Evolutionary conservation across 1,140 invertebrate genomes (phyloP).

Genomic region (Tribolium madens): DNA sequence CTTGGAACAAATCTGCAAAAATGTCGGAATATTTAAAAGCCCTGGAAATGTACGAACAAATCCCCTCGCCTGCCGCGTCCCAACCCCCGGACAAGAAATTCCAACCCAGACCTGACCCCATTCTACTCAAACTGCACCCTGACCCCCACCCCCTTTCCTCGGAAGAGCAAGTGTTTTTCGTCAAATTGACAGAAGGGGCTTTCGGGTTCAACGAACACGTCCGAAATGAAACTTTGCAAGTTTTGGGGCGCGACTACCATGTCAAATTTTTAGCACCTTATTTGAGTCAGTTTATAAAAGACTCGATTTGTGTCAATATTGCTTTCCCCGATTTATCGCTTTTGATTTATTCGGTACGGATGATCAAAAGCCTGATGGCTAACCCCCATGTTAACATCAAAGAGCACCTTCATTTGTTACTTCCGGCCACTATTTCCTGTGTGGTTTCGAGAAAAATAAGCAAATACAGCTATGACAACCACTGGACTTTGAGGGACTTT

Average conservation of each 20-base stretch:
- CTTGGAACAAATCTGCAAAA: slow-evolving; percentile 87
- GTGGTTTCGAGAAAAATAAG: slow-evolving; percentile 53
- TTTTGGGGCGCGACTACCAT: slow-evolving; percentile 51
- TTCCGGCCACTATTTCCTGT: slow-evolving; percentile 55
- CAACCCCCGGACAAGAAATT: slow-evolving; percentile 38
- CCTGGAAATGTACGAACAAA: not conserved
- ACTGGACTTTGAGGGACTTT: slow-evolving; percentile 58
- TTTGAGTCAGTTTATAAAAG: slow-evolving; percentile 54
- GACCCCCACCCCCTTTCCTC: slow-evolving; percentile 51
- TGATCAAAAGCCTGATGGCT: slow-evolving; percentile 53
- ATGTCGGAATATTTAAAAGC: slow-evolving; percentile 18
- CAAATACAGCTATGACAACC: slow-evolving; percentile 57
- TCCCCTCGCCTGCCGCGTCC: not conserved
- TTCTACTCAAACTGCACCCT: slow-evolving; percentile 52
- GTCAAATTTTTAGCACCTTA: slow-evolving; percentile 51
- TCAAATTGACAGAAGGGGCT: slow-evolving; percentile 53
- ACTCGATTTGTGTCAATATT: slow-evolving; percentile 54
- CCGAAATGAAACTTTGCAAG: slow-evolving; percentile 50
- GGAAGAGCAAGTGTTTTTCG: slow-evolving; percentile 56
- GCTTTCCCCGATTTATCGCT: slow-evolving; percentile 55
- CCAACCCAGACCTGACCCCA: slow-evolving; percentile 51
- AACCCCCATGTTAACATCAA: slow-evolving; percentile 51
- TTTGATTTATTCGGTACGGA: slow-evolving; percentile 55
- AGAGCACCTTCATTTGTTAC: slow-evolving; percentile 49
- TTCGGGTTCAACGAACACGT: slow-evolving; percentile 58